Percentiles rank a stretch among this genome's conserved stretches.
These are phyloP conservation scores for Acanthiza pusilla DNA, from an alignment of 2,797 vertebrate species.

Conservation along the genomic window DNA sequence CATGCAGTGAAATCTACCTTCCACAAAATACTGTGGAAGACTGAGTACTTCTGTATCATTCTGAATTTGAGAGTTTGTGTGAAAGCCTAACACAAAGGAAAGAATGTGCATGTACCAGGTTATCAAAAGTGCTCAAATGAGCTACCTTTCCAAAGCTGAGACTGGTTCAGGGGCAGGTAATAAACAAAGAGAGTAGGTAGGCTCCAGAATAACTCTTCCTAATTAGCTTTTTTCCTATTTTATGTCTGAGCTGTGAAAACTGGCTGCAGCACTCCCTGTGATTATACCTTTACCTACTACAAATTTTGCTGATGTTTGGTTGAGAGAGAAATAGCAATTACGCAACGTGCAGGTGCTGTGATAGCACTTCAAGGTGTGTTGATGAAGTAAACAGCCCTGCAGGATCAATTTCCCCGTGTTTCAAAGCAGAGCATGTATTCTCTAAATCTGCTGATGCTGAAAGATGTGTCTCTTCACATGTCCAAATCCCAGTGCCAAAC, in stretches of 20 bases:
- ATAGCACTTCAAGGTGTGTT: constrained; percentile 1
- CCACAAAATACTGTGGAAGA: background rate
- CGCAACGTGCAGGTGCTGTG: constrained; percentile 33
- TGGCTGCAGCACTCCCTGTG: background rate
- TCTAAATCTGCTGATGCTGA: constrained; percentile 49
- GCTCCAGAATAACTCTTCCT: background rate
- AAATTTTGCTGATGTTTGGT: constrained; percentile 23
- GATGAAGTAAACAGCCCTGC: constrained; percentile 55
- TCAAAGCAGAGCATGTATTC: constrained; percentile 21
- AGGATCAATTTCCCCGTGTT: constrained; percentile 26
- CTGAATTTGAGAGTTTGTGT: background rate
- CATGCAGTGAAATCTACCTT: background rate
- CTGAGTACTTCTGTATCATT: background rate
- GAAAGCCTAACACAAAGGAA: background rate
- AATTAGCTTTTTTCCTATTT: background rate
- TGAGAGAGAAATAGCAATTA: constrained; percentile 17
- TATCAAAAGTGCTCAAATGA: background rate
- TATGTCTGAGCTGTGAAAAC: background rate
- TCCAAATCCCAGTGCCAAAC: constrained; percentile 1
- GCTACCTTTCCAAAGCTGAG: background rate
- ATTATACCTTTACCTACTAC: constrained; percentile 6
- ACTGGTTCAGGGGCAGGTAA: background rate
- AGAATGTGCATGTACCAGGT: background rate
- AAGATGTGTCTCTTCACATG: background rate
- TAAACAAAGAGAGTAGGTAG: background rate